A percentile compares a stretch with the other conserved stretches of the same genome.
Conservation (phyloP, 1,140 invertebrate species). For the Chelonus insularis region DNA sequence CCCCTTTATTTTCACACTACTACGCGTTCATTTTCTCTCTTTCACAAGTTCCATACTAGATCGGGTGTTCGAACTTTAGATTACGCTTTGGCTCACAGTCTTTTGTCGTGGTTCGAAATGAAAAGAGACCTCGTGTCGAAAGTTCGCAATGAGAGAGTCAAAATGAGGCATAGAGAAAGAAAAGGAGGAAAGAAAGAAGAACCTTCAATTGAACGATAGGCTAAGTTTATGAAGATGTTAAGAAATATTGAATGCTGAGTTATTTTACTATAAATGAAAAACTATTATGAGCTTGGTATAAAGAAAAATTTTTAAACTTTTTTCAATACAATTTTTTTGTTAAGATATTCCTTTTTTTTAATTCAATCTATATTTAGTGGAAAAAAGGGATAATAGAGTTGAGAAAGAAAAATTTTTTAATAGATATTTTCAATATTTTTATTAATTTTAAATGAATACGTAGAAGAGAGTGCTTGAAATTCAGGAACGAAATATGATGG, state of each 20-base stretch:
- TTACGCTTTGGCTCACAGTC: slow-evolving; percentile 29
- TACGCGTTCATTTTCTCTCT: slow-evolving; percentile 4
- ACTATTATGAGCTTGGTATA: not conserved
- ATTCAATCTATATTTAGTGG: too few species aligned
- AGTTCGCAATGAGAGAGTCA: slow-evolving; percentile 28
- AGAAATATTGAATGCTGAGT: not conserved
- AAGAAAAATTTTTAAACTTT: not conserved
- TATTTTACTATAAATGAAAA: slow-evolving; percentile 1
- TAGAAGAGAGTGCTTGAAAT: slow-evolving; percentile 15
- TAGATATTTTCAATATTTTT: not conserved
- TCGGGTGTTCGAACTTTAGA: slow-evolving; percentile 34
- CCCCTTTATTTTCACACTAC: not conserved
- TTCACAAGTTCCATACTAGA: slow-evolving; percentile 29
- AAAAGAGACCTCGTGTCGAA: slow-evolving; percentile 35
- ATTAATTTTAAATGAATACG: not conserved
- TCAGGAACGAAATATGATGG: not conserved
- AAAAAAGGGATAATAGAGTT: not conserved
- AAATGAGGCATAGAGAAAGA: slow-evolving; percentile 11
- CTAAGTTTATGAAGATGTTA: not conserved
- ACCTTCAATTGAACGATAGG: not conserved
- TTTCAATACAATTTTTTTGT: not conserved
- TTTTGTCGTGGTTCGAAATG: slow-evolving; percentile 27
- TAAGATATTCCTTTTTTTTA: too few species aligned
- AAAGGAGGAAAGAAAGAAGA: slow-evolving; percentile 27
- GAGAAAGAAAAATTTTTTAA: not conserved